Evolutionary conservation across 2,113 vertebrate genomes (phyloP), one percentile per base, ranked within the genome.

Genomic region (Salvator merianae): DNA sequence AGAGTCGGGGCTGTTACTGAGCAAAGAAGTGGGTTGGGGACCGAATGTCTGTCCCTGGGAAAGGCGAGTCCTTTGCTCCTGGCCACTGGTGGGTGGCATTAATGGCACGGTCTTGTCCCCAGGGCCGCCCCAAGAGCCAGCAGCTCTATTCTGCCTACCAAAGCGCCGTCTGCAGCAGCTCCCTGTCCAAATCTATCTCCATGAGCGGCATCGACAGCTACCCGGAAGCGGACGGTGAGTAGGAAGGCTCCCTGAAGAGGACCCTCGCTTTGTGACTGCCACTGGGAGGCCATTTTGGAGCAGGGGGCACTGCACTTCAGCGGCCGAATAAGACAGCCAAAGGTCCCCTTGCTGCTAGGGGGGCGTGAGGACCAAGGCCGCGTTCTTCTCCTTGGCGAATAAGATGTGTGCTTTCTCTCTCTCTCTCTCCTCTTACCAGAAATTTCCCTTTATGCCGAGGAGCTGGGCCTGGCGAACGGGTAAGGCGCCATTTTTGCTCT

Each of bases 111-210:
- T 80, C 0, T 79, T 0, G 0, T 81, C 7, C 43, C 28, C 83
- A 94, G 93, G 93, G 92, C 86, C 90, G 88, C 0, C 75, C 83
- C 0, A 5, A 20, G 84, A 36, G 80, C 73, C 81, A 92, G 12
- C 93, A 83, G 1, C 22, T 0, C 0, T 87, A 16, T 38, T 47
- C 22, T 9, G 66, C 83, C 3, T 12, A 86, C 16, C 76, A 73
- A 1, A 1, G 1, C 36, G 20, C 53, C 0, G 1, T 50, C 5
- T n/a, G n/a, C n/a, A 55, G 90, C 32, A 86, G 86, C 38, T 16
- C 77, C 86, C 93, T 95, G 59, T 88, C 92, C 91, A 97, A 96
- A 81, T 96, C 95, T 2, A 86, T 93, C 0, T 96, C 96, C 0
- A 94, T 96, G 91, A 85, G 94, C 0, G 84, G 91, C 87, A 95